phyloP scores from a whole-genome alignment of 2,888 invertebrate species.

The Periphyllus acericola region DNA sequence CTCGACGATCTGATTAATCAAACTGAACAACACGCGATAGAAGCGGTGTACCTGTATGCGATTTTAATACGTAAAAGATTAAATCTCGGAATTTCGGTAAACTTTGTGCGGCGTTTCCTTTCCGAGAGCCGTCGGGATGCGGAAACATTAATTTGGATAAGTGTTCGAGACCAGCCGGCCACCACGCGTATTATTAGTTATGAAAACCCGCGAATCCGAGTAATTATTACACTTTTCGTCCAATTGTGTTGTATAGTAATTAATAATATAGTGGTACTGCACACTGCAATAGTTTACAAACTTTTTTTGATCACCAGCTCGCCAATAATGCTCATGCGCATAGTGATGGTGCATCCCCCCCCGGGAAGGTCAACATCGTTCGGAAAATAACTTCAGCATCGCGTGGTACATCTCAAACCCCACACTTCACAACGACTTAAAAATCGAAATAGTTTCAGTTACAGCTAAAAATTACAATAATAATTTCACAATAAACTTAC shows the following conservation, averaged over 20 bases:
- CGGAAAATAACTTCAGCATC: no score
- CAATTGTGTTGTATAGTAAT: no score
- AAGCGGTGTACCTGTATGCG: background rate
- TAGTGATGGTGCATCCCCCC: no score
- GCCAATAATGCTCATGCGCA: no score
- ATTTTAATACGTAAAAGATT: background rate
- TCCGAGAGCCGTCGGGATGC: background rate
- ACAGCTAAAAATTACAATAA: no score
- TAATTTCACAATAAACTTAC: no score
- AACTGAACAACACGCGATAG: background rate
- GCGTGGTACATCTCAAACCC: no score
- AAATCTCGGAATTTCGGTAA: background rate
- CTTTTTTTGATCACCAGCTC: no score
- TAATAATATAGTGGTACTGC: no score
- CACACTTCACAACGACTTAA: no score
- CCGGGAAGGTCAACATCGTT: no score
- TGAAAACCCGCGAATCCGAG: background rate
- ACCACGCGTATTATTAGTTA: background rate
- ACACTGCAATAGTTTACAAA: background rate
- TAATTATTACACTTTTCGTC: background rate
- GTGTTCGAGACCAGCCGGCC: background rate
- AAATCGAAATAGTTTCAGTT: no score
- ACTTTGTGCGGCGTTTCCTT: background rate
- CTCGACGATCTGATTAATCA: background rate
- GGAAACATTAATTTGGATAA: constrained; percentile 14